Evolutionary conservation across 2,797 vertebrate genomes (phyloP).

Genomic region (Crax fasciolata): DNA sequence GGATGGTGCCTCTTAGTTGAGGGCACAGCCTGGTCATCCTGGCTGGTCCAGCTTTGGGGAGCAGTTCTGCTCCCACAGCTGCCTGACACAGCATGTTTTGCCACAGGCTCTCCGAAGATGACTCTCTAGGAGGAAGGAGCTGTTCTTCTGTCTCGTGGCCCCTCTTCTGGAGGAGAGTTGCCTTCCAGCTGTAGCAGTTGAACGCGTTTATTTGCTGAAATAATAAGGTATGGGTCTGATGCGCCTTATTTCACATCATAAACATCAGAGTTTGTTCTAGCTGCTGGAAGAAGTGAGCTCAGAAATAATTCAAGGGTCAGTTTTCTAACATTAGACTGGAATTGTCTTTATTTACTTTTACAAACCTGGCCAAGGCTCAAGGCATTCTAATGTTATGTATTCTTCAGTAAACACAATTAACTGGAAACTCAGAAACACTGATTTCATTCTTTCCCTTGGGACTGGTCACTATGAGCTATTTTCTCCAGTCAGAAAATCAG

Average conservation of each 20-base stretch:
- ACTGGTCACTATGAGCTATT: constrained; percentile 22
- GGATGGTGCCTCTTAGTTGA: not conserved
- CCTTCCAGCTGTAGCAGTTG: not conserved
- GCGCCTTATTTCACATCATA: not conserved
- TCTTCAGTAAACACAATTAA: constrained; percentile 69
- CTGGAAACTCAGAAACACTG: constrained; percentile 44
- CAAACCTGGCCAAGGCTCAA: constrained; percentile 46
- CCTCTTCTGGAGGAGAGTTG: not conserved
- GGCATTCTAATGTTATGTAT: constrained; percentile 37
- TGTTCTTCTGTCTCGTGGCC: not conserved
- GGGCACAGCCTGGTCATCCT: not conserved
- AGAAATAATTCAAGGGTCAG: constrained; percentile 52
- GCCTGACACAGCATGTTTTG: not conserved
- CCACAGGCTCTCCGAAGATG: not conserved
- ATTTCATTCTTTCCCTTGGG: constrained; percentile 53
- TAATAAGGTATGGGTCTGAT: not conserved
- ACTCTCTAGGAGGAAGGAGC: not conserved
- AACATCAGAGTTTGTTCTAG: not conserved
- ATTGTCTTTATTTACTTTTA: constrained; percentile 67
- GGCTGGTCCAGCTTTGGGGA: not conserved
- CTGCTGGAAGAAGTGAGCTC: constrained; percentile 37
- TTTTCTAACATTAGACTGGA: constrained; percentile 55
- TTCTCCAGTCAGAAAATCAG: constrained; percentile 1
- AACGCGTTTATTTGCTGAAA: not conserved
- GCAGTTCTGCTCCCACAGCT: not conserved